These are phyloP conservation scores for Amphiprion percula DNA, from an alignment of 2,113 vertebrate genomes.

Conservation along the genomic window DNA sequence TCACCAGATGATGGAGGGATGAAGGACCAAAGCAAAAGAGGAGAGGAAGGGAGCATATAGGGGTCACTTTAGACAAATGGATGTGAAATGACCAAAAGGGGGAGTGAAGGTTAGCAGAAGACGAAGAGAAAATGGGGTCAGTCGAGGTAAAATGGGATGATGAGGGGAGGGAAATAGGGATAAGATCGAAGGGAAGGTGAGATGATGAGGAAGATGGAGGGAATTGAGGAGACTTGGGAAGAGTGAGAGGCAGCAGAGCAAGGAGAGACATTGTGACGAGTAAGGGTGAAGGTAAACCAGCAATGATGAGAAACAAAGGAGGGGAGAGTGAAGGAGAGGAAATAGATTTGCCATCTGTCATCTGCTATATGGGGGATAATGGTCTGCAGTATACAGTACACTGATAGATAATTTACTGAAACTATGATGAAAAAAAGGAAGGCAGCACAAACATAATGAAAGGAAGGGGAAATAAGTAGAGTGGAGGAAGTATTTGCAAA, in stretches of 20 bases:
- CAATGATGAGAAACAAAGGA: conserved; percentile 7
- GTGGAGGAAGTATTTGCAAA: no score
- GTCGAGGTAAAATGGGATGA: conserved; percentile 53
- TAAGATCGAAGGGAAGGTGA: conserved; percentile 24
- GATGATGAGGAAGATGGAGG: conserved; percentile 30
- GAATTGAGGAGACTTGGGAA: not conserved
- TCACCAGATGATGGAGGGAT: conserved; percentile 24
- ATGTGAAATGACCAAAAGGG: conserved; percentile 53
- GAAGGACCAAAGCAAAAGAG: not conserved
- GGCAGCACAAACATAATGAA: no score
- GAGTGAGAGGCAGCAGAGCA: not conserved
- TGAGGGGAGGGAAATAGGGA: conserved; percentile 37
- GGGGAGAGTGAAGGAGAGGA: no score
- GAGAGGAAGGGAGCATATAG: conserved; percentile 36
- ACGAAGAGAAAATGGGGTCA: conserved; percentile 63
- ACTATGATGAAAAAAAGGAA: no score
- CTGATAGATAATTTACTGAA: no score
- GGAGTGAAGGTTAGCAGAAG: conserved; percentile 34
- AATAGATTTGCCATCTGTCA: not conserved
- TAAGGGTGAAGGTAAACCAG: not conserved
- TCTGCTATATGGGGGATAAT: not conserved
- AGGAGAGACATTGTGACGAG: not conserved
- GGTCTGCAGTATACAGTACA: no score
- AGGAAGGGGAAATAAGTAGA: no score
- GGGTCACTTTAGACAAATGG: conserved; percentile 58